A percentile compares a stretch with the other conserved stretches of the same genome.
These are phyloP conservation scores for Cepaea nemoralis DNA, from an alignment of 1,140 invertebrate genomes.

Conservation along the genomic window DNA sequence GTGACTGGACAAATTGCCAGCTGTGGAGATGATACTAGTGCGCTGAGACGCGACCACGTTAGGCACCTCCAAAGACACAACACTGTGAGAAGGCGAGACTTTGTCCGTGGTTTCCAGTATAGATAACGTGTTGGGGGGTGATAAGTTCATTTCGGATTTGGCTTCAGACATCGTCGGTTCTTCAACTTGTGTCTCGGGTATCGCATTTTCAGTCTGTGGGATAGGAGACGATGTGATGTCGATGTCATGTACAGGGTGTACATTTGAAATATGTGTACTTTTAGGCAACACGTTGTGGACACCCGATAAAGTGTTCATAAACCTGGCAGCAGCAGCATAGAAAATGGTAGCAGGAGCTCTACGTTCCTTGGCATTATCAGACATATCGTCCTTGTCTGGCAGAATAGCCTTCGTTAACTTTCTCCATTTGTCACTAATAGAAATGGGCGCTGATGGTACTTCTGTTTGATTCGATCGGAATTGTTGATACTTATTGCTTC, in stretches of 20 bases:
- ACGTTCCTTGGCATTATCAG: background rate
- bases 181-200: background rate
- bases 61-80: background rate
- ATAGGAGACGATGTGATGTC: background rate
- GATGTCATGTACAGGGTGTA: background rate
- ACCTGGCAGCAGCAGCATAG: slow-evolving; percentile 17
- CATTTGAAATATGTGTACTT: background rate
- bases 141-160: background rate
- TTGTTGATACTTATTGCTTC: background rate
- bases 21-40: background rate
- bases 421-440: slow-evolving; percentile 26
- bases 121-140: background rate
- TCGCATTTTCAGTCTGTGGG: background rate
- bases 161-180: background rate
- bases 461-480: background rate
- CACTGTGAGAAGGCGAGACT: background rate
- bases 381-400: background rate
- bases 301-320: slow-evolving; percentile 26
- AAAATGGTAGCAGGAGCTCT: slow-evolving; percentile 4
- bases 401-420: slow-evolving; percentile 17
- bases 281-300: background rate
- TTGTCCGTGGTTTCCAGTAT: background rate
- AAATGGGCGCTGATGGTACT: background rate
- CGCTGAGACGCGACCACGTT: background rate
- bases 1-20: background rate